Base-by-base conservation (phyloP, 2,113 vertebrate genomes). In the Colinus virginianus region DNA sequence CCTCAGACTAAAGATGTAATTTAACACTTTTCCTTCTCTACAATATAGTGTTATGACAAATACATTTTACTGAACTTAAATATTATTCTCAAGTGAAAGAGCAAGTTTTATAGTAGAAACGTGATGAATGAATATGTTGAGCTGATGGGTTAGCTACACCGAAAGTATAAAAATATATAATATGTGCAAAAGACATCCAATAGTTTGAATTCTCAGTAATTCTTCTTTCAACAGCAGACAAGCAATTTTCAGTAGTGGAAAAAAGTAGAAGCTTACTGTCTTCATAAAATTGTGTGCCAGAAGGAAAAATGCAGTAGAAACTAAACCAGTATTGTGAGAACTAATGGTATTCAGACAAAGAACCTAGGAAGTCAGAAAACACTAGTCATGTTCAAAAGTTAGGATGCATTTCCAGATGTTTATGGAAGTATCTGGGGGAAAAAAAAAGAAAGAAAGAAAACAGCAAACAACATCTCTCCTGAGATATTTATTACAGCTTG, bases 101-200 rank as follows among this genome's bases (percentile, higher is more conserved):
- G 15, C 3, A 79, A 49, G 51, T 78, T 84, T 91, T 76, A 58
- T 4, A 78, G 19, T 68, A 85, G 7, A 78, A 26, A 82, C 23
- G 17, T 38, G 61, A 77, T 92, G 46, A 70, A 43, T 78, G 58
- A 84, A 55, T 72, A 68, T 45, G 42, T 89, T 81, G 42, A 45
- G 13, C 88, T 82, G 67, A 64, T 93, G 46, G 84, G 38, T 87
- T 92, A 94, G 48, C 42, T 91, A 26, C 74, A 62, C 68, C 79
- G 49, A 92, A 93, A 92, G 71, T 88, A 84, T 40, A 74, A 90
- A 95, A 91, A 89, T 32, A 59, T 40, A 9, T 38, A 78, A 55
- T 87, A 75, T 7, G 15, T 53, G 48, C 32, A 64, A 66, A 74
- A 75, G 48, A 81, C 18, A 28, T 80, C 32, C 20, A n/a, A n/a